Base-by-base conservation (phyloP, 1,140 invertebrate genomes). In the Harpegnathos saltator region DNA sequence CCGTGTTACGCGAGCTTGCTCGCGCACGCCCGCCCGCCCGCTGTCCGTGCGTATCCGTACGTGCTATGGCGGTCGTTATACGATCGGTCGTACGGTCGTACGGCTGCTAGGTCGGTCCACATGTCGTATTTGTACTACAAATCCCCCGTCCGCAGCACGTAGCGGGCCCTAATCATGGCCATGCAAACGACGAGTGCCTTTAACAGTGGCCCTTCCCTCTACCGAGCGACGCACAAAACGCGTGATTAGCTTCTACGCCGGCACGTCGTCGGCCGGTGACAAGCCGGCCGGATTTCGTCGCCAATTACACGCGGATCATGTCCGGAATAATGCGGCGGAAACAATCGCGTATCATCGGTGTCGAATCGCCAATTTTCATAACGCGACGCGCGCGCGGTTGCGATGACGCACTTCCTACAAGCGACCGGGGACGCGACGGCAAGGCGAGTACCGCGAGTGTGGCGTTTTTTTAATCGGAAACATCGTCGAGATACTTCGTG, bases 91-190 rank as follows among this genome's bases (percentile, higher is more conserved):
- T 74, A 75, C 58, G 84, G 66, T 78, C 77, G 85, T 82, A 74
- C 69, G 19, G 14, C 59, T 82, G 85, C 44, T 83, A 61, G 69
- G 68, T 86, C 59, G 61, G 80, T 86, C 81, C 86, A 85, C 88
- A 85, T 90, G 89, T 90, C 82, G 88, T 90, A 87, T 91, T 90
- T 90, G 86, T 85, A 88, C 77, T 88, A 89, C 84, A 90, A 89
- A 90, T 89, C 89, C 77, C 84, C 54, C 72, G 84, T 75, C 63
- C 74, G 72, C 59, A 66, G 61, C 81, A 61, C 52, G 71, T 52
- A 69, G 65, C 58, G 68, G 5, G 72, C 80, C 86, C 84, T 91
- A 88, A 90, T 91, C 85, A 86, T 65, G 44, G 38, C 54, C 68
- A 48, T 56, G 65, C 75, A n/a, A 59, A 61, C 33, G 58, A 38